These are phyloP conservation scores for Drosophila pandora DNA, from an alignment of 1,140 invertebrate genomes.

Conservation along the genomic window DNA sequence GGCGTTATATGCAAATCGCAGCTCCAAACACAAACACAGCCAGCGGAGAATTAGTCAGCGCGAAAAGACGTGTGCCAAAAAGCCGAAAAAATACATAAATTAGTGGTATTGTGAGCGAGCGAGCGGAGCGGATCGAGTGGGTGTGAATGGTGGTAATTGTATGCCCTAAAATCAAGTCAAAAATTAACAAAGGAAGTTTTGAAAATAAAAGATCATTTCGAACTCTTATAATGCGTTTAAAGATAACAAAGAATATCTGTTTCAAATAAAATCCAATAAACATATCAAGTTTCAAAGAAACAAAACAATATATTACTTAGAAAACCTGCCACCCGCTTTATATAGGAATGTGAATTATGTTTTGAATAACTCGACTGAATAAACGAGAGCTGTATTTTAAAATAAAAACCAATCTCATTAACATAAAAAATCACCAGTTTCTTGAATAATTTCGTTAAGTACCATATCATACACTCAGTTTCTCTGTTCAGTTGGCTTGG, in stretches of 20 bases:
- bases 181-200: not conserved
- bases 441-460: not conserved
- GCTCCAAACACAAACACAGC: constrained; percentile 25
- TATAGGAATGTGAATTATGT: not conserved
- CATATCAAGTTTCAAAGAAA: not conserved
- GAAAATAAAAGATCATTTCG: too few relatives aligned
- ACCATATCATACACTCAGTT: not conserved
- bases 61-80: constrained; percentile 63
- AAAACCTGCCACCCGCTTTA: not conserved
- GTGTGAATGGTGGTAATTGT: constrained; percentile 4
- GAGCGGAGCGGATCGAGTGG: constrained; percentile 1
- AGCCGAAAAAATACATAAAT: constrained; percentile 67
- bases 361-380: constrained; percentile 1
- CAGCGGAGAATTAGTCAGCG: constrained; percentile 37
- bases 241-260: too few relatives aligned
- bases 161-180: not conserved
- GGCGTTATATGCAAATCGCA: constrained; percentile 36
- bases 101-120: constrained; percentile 27
- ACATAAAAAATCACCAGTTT: not conserved
- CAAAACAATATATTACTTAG: not conserved
- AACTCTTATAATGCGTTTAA: too few relatives aligned
- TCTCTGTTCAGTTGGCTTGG: constrained; percentile 15
- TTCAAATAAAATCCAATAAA: not conserved
- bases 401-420: not conserved
- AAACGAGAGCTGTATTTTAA: not conserved